phyloP scores from a whole-genome alignment of 2,888 invertebrate species.

The Candidula unifasciata region DNA sequence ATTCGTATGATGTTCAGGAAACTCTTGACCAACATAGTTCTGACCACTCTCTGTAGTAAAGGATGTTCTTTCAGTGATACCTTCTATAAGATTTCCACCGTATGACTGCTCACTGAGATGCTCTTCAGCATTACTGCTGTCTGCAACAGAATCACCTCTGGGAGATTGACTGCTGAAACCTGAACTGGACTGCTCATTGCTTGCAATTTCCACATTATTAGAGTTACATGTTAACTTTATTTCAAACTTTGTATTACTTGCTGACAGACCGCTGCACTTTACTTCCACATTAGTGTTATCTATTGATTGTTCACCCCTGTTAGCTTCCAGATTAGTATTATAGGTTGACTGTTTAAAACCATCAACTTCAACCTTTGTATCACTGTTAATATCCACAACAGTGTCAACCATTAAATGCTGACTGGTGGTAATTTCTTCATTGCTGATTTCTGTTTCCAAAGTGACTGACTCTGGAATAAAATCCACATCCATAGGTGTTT shows the following conservation, averaged over 20 bases:
- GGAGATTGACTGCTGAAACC: background rate
- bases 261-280: background rate
- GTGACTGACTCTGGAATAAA: background rate
- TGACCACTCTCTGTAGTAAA: background rate
- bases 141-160: background rate
- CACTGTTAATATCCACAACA: too few species aligned
- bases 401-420: too few species aligned
- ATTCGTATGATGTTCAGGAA: background rate
- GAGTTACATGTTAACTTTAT: background rate
- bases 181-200: too few species aligned
- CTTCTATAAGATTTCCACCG: background rate
- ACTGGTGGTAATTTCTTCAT: too few species aligned
- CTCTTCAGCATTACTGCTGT: background rate
- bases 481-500: background rate
- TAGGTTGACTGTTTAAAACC: too few species aligned
- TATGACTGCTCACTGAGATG: background rate
- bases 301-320: too few species aligned
- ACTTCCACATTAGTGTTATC: background rate
- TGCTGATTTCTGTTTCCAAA: background rate
- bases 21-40: background rate
- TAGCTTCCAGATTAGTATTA: too few species aligned
- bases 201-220: too few species aligned
- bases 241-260: too few species aligned
- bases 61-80: background rate
- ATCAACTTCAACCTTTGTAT: too few species aligned